Evolutionary conservation across 2,888 invertebrate species (phyloP).

Genomic region (Eudemis profundana): DNA sequence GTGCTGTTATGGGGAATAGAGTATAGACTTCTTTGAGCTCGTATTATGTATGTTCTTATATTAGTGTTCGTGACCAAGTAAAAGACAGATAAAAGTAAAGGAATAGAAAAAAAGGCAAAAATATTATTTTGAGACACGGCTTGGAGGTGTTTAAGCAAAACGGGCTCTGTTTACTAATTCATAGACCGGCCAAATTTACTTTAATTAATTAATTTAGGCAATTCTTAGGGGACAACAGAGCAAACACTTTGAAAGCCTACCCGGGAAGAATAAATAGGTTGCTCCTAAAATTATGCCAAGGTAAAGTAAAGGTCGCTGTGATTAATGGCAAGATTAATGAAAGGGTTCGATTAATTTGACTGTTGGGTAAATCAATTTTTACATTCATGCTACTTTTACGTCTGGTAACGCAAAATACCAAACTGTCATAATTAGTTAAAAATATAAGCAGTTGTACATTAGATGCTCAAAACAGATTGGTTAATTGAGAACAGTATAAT

Average conservation of each 20-base stretch:
- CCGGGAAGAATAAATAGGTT: slow-evolving; percentile 40
- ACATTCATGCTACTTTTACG: too few relatives aligned
- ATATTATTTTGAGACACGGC: slow-evolving; percentile 13
- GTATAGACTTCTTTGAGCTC: too few relatives aligned
- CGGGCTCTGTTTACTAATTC: slow-evolving; percentile 42
- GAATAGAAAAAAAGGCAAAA: too few relatives aligned
- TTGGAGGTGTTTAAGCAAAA: slow-evolving; percentile 28
- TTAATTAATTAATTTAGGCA: slow-evolving; percentile 43
- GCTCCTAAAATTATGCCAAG: slow-evolving; percentile 34
- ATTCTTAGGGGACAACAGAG: slow-evolving; percentile 43
- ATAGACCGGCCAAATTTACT: slow-evolving; percentile 37
- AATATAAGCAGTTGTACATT: too few relatives aligned
- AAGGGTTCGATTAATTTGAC: not conserved
- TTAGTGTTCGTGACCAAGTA: too few relatives aligned
- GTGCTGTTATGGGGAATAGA: too few relatives aligned
- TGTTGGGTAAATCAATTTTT: not conserved
- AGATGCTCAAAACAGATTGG: too few relatives aligned
- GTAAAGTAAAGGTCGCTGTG: slow-evolving; percentile 14
- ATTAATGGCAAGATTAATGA: slow-evolving; percentile 31
- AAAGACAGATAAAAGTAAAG: too few relatives aligned
- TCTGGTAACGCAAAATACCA: too few relatives aligned
- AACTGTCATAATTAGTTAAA: too few relatives aligned
- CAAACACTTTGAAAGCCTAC: slow-evolving; percentile 43
- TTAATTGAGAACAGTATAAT: too few relatives aligned
- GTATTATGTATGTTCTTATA: too few relatives aligned